Base-by-base conservation (phyloP, 1,140 invertebrate genomes). In the Meloidogyne chitwoodi region DNA sequence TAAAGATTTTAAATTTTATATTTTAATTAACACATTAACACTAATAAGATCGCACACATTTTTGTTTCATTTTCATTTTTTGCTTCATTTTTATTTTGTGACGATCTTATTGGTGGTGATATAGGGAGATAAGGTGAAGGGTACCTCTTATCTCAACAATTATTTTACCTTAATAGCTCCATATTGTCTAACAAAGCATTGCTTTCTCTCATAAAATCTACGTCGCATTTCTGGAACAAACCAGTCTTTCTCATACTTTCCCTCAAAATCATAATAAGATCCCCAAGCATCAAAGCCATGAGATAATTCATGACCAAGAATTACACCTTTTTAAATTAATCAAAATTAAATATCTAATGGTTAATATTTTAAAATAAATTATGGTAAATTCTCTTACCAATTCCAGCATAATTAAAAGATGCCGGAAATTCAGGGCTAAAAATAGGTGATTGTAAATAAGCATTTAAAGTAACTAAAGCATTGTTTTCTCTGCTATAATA, bases 101-200 rank as follows among this genome's bases (percentile, higher is more conserved):
- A n/a, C n/a, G n/a, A n/a, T n/a, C n/a, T n/a, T n/a, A n/a, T n/a
- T n/a, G n/a, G n/a, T n/a, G n/a, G n/a, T n/a, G n/a, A n/a, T n/a
- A n/a, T n/a, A n/a, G n/a, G n/a, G n/a, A n/a, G n/a, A n/a, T n/a
- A n/a, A n/a, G n/a, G n/a, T n/a, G n/a, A n/a, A n/a, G n/a, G n/a
- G n/a, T 64, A 73, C 64, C 71, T 73, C 3, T 4, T 62, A 19
- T 2, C 31, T 12, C 14, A 11, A 48, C 4, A 4, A 12, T 22
- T 19, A 27, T 22, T 2, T 19, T 64, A 63, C 71, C 22, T 73
- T 27, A 31, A 34, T 63, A 38, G 41, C 56, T 24, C 24, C 24
- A 64, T 73, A 73, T 31, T 73, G 71, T 41, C 61, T 64, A n/a
- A 61, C 5, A 63, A 73, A 73, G 14, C 71, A 73, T 24, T 73